A percentile compares a stretch with the other conserved stretches of the same genome.
phyloP scores from a whole-genome alignment of 2,888 invertebrate genomes.

The Scrobipalpa atriplicella region DNA sequence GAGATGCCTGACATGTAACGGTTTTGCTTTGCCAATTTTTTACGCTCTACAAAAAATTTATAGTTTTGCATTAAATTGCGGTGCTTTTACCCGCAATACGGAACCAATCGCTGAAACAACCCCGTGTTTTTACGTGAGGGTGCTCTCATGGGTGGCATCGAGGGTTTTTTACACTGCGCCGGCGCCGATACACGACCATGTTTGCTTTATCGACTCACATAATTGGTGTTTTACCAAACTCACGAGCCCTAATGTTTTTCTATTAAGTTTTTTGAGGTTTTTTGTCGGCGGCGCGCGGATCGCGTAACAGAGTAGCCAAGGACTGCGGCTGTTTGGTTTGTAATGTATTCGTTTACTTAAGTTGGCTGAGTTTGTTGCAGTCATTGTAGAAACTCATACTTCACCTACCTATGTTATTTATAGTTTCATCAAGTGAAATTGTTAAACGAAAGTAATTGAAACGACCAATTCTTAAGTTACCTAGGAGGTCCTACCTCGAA shows the following conservation, averaged over 20 bases:
- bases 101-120: slow-evolving; percentile 25
- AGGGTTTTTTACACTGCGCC: slow-evolving; percentile 29
- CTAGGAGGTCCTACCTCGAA: neutral
- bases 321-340: neutral
- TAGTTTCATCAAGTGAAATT: too few relatives aligned
- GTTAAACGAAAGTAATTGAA: too few relatives aligned
- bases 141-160: slow-evolving; percentile 30
- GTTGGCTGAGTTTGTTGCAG: neutral
- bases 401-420: too few relatives aligned
- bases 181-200: slow-evolving; percentile 28
- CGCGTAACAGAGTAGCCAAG: slow-evolving; percentile 36
- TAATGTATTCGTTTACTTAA: neutral
- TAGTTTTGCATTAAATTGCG: neutral
- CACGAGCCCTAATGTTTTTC: slow-evolving; percentile 26
- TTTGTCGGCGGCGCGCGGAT: slow-evolving; percentile 20
- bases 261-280: slow-evolving; percentile 23
- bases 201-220: slow-evolving; percentile 30
- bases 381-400: too few relatives aligned
- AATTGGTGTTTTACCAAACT: slow-evolving; percentile 34
- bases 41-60: neutral
- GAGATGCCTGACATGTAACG: too few relatives aligned
- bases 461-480: neutral
- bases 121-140: slow-evolving; percentile 24
- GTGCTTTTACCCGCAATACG: neutral
- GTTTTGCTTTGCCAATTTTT: neutral